These are phyloP conservation scores for Drymonia ruficornis DNA, from an alignment of 2,888 invertebrate species.

Conservation along the genomic window DNA sequence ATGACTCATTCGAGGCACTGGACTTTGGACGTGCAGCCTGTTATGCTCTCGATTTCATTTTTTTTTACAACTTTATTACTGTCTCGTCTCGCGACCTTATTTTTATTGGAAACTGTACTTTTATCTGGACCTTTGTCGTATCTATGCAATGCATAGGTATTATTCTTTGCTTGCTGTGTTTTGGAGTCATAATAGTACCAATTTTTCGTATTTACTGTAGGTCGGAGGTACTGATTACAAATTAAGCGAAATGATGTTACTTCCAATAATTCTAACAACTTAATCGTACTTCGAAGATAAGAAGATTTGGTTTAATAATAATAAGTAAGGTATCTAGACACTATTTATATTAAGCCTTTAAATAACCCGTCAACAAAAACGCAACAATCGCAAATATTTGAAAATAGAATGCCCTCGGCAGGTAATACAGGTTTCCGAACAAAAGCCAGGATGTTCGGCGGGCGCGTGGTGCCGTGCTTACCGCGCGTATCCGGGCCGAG, in stretches of 20 bases:
- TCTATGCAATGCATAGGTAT: constrained; percentile 6
- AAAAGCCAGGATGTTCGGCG: constrained; percentile 52
- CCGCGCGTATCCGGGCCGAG: constrained; percentile 52
- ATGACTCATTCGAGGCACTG: constrained; percentile 38
- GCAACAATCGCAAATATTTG: neutral
- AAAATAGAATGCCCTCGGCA: constrained; percentile 9
- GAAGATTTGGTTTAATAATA: no score
- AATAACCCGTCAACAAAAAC: no score
- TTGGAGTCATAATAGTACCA: no score
- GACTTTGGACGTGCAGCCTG: constrained; percentile 34
- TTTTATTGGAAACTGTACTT: constrained; percentile 30
- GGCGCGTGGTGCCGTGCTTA: constrained; percentile 31
- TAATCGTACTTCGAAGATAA: no score
- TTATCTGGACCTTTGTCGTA: constrained; percentile 14
- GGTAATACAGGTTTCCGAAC: constrained; percentile 44
- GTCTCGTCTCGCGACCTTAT: constrained; percentile 39
- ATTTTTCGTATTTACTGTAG: no score
- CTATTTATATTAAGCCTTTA: no score
- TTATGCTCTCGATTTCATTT: constrained; percentile 45
- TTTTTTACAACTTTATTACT: constrained; percentile 31
- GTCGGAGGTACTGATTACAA: no score
- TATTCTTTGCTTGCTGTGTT: neutral
- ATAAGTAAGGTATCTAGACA: no score
- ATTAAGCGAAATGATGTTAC: no score
- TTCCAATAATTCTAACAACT: no score